Evolutionary conservation across 2,888 invertebrate species (phyloP), one percentile per base, ranked within the genome.

Genomic region (Auanema sp.): DNA sequence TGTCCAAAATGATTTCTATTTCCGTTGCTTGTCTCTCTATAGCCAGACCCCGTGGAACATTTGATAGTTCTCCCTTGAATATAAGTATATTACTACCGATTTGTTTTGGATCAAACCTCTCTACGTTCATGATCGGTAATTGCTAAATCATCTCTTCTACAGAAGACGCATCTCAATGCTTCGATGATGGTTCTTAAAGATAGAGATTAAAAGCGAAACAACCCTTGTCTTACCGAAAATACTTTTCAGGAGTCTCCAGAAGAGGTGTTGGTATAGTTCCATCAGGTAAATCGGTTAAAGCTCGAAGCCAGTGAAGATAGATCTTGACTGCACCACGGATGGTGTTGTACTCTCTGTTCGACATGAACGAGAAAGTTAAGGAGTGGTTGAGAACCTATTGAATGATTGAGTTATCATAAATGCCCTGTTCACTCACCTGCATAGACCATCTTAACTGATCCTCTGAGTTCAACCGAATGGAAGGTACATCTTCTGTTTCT

Each of bases 371-470:
- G 6, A 82, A 58, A 4, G 75, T 70, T 49, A 82, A 65, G 8
- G 79, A 71, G 62, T 82, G 78, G 57, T 81, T 80, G 10, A 81
- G 55, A 23, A 78, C 71, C 79, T 79, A 47, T 58, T 51, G 14
- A 59, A 11, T 12, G 3, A 40, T 25, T 33, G 33, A 33, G 33
- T 5, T 33, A 33, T 8, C 8, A 8, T 10, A 16, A 59, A 25
- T 58, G 42, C 12, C 18, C 24, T 18, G 12, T 6, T 65, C 4
- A 14, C 1, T 23, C 49, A 80, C 82, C 72, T 79, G 81, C 80
- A 82, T 82, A 51, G 78, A 68, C 82, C 82, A 82, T 68, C 79
- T 72, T 16, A 82, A 59, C 24, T 82, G 78, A 21, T 71, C 72
- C n/a, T 82, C 82, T 16, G 68, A 69, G 41, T 68, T 65, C 53